Conservation (phyloP, 1,140 invertebrate genomes). For the Tetragnatha versicolor region DNA sequence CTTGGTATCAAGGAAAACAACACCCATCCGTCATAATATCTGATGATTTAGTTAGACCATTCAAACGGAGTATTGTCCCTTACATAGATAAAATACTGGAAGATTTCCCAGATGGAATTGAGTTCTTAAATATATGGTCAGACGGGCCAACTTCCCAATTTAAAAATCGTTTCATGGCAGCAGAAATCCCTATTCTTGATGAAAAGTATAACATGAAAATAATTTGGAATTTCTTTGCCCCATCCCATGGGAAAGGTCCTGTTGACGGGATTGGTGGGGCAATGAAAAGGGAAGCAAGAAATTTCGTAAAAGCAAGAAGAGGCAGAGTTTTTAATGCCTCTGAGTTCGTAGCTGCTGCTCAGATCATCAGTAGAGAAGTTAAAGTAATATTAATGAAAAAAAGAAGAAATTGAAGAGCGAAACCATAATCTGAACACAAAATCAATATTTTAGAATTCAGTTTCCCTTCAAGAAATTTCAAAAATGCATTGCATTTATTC, state of each 20-base stretch:
- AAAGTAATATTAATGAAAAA: no score
- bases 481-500: no score
- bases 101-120: background rate
- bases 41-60: background rate
- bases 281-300: background rate
- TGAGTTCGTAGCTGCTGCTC: background rate
- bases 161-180: background rate
- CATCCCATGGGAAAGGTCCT: background rate
- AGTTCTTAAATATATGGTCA: background rate
- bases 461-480: no score
- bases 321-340: background rate
- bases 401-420: no score
- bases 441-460: no score
- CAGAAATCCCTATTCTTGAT: background rate
- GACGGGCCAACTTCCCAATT: conserved; percentile 10
- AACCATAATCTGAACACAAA: no score
- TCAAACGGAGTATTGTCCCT: background rate
- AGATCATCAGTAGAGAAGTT: no score
- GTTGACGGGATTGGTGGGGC: background rate
- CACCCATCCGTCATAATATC: background rate
- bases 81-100: background rate
- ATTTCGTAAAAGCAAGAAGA: background rate
- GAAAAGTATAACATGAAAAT: background rate
- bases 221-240: background rate
- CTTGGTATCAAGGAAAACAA: background rate